phyloP scores from a whole-genome alignment of 92 coral and sea anemone species.

The Montipora capitata region DNA sequence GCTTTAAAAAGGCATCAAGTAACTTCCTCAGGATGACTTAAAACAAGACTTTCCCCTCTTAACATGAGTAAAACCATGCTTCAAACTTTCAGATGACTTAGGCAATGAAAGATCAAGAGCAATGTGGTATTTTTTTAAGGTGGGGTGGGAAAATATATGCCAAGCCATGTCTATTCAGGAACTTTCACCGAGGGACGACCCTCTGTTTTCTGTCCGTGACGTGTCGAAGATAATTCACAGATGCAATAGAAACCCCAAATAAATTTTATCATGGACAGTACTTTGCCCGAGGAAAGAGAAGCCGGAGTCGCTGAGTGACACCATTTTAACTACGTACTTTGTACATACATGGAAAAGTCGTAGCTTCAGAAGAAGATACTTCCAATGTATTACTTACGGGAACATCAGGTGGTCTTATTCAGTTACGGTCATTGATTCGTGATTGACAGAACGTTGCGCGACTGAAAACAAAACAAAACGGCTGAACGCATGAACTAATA shows the following conservation, averaged over 20 bases:
- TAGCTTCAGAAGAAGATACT: too few species aligned
- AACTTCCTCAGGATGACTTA: too few species aligned
- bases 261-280: neutral
- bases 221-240: neutral
- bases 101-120: neutral
- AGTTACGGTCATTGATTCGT: too few species aligned
- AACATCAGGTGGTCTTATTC: neutral
- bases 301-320: neutral
- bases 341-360: too few species aligned
- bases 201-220: neutral
- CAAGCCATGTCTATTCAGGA: neutral
- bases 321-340: neutral
- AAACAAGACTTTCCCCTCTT: too few species aligned
- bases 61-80: too few species aligned
- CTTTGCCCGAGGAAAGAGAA: neutral
- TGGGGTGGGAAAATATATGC: neutral
- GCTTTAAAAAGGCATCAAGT: too few species aligned
- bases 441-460: neutral
- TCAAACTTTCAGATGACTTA: neutral
- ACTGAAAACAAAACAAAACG: neutral
- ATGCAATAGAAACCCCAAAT: neutral
- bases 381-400: neutral
- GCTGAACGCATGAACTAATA: neutral
- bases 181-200: neutral
- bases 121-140: neutral